Percentiles rank a stretch among this genome's conserved stretches.
phyloP scores from a whole-genome alignment of 2,888 invertebrate genomes.

The Cryptus viduatorius region DNA sequence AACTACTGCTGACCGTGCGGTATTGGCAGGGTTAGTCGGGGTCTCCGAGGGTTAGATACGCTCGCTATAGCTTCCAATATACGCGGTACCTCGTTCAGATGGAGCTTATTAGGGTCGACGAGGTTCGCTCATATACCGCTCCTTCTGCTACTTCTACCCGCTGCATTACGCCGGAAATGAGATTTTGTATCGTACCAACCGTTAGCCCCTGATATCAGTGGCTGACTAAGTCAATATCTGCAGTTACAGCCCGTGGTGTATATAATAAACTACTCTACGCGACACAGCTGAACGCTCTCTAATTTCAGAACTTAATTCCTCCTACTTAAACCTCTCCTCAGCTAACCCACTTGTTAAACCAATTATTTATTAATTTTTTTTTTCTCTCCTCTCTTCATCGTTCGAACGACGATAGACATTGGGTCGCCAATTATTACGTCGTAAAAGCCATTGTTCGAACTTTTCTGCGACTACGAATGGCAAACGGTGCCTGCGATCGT shows the following conservation, averaged over 20 bases:
- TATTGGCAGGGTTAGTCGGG: constrained; percentile 34
- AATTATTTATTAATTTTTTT: neutral
- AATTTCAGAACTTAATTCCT: constrained; percentile 45
- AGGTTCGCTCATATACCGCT: constrained; percentile 43
- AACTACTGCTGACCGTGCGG: constrained; percentile 60
- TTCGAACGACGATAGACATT: neutral
- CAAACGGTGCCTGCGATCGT: constrained; percentile 1
- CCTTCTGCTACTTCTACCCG: constrained; percentile 28
- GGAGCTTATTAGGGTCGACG: constrained; percentile 63
- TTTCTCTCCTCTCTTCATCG: neutral
- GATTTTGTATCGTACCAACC: constrained; percentile 60
- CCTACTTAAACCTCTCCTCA: neutral
- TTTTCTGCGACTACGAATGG: neutral
- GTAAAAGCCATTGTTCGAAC: constrained; percentile 31
- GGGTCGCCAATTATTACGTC: constrained; percentile 14
- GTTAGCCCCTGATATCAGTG: constrained; percentile 56
- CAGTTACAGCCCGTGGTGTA: constrained; percentile 1
- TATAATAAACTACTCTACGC: constrained; percentile 8
- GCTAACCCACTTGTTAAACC: neutral
- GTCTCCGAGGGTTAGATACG: constrained; percentile 52
- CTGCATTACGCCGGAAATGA: constrained; percentile 63
- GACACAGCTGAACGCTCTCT: constrained; percentile 34
- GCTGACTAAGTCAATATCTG: constrained; percentile 31
- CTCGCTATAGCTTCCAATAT: constrained; percentile 27
- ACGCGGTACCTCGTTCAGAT: constrained; percentile 51